Evolutionary conservation across 2,113 vertebrate species (phyloP).

Genomic region (Steatornis caripensis): DNA sequence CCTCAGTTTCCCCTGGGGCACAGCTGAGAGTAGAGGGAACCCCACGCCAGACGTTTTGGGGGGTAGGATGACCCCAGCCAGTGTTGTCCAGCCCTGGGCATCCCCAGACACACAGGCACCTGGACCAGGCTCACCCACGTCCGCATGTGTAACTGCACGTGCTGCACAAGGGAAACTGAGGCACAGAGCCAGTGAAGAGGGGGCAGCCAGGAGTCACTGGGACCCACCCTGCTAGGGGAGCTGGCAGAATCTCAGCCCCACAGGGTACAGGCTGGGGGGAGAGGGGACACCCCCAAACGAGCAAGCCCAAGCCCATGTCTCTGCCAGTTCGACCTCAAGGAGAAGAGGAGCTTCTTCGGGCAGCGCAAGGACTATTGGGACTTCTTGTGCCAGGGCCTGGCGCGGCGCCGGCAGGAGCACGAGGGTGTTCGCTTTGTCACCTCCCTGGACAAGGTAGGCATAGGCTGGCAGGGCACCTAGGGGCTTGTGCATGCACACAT

Average conservation of each 20-base stretch:
- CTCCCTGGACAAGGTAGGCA: conserved; percentile 67
- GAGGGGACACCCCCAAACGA: background rate
- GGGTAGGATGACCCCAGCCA: background rate
- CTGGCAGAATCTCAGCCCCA: background rate
- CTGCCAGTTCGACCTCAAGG: conserved; percentile 75
- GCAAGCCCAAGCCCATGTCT: background rate
- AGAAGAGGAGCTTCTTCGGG: conserved; percentile 72
- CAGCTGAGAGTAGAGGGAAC: background rate
- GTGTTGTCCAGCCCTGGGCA: background rate
- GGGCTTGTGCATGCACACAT: background rate
- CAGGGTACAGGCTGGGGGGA: background rate
- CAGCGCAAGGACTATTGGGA: conserved; percentile 77
- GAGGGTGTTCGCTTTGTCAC: conserved; percentile 29
- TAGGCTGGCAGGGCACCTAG: fast-evolving
- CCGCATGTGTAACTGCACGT: fast-evolving
- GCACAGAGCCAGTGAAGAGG: background rate
- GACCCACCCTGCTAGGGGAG: background rate
- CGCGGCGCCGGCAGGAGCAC: background rate
- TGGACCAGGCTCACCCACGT: background rate
- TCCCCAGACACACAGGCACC: background rate
- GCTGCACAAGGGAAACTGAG: background rate
- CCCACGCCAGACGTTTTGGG: fast-evolving
- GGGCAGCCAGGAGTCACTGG: fast-evolving
- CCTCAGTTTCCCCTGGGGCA: background rate
- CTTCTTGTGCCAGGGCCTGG: conserved; percentile 67